Evolutionary conservation across 1,140 invertebrate species (phyloP).

Genomic region (Geopemphigus sp.): DNA sequence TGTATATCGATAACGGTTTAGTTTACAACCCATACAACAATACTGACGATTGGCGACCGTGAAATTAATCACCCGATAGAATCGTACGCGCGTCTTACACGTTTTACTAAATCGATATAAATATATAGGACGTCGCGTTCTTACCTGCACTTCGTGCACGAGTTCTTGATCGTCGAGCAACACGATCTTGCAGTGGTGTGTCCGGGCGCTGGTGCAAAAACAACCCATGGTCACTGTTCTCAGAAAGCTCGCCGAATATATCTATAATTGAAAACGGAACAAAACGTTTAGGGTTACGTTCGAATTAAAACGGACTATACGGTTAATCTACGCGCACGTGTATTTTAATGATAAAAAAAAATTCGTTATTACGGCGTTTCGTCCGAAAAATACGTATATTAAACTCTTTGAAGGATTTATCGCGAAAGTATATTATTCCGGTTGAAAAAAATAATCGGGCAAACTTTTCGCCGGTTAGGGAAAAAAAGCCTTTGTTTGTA

Average conservation of each 20-base stretch:
- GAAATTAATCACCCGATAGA: too few species aligned
- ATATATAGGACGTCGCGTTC: conserved; percentile 3
- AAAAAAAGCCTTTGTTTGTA: conserved; percentile 4
- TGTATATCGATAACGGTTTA: too few species aligned
- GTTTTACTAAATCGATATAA: too few species aligned
- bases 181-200: conserved; percentile 60
- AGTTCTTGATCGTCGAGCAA: conserved; percentile 61
- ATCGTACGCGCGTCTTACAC: too few species aligned
- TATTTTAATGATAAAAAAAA: background rate
- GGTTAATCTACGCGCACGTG: background rate
- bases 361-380: too few species aligned
- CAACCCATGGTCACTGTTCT: conserved; percentile 54
- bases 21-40: too few species aligned
- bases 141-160: conserved; percentile 61
- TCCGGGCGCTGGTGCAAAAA: conserved; percentile 56
- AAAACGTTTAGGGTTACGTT: background rate
- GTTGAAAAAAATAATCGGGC: background rate
- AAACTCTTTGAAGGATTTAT: background rate
- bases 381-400: too few species aligned
- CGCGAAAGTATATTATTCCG: background rate
- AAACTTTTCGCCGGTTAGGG: background rate
- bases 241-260: background rate
- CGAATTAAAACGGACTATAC: background rate
- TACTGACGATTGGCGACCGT: too few species aligned
- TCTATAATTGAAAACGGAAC: background rate